Evolutionary conservation across 2,113 vertebrate genomes (phyloP), one percentile per base, ranked within the genome.

Genomic region (Hippopotamus amphibius): DNA sequence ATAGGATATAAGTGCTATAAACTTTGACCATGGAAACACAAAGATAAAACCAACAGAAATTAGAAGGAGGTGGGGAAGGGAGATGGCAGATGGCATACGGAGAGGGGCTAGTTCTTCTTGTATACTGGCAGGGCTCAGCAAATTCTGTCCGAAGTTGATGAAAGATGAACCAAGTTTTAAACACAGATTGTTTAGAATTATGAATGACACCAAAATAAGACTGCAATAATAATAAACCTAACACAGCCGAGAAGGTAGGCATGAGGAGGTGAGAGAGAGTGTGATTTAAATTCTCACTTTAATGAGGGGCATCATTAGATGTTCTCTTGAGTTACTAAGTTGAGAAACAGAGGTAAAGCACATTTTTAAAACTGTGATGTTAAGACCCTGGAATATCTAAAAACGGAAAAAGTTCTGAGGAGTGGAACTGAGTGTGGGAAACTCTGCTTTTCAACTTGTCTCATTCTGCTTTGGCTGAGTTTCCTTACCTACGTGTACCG

Each of bases 11-110:
- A 71, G 17, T 50, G 37, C 82, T 88, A 65, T 2, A 66, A 61
- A 85, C 21, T 26, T 87, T 41, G 66, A 41, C 59, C 66, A 16
- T 3, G 26, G 86, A 74, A 77, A 72, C 53, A 12, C 33, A 55
- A 89, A 68, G 41, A 82, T 50, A 85, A 95, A 90, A 86, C 37
- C 46, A 88, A 80, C 7, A 86, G 87, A 71, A 92, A 82, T 93
- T 50, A 50, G 69, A 69, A 83, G 11, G 55, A 76, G 41, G 48
- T 48, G 24, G 48, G 7, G 8, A 81, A 87, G 94, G 43, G 53
- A 69, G 37, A 71, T 8, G 26, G 10, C 43, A 28, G 76, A 28
- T 61, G 74, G 65, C 7, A 6, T 0, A 37, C 37, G 37, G 37
- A 8, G 33, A 5, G 43, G 22, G 6, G 5, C 26, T 66, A 5